Base-by-base conservation (phyloP, 2,797 vertebrate genomes). In the Enteromius mattozi region DNA sequence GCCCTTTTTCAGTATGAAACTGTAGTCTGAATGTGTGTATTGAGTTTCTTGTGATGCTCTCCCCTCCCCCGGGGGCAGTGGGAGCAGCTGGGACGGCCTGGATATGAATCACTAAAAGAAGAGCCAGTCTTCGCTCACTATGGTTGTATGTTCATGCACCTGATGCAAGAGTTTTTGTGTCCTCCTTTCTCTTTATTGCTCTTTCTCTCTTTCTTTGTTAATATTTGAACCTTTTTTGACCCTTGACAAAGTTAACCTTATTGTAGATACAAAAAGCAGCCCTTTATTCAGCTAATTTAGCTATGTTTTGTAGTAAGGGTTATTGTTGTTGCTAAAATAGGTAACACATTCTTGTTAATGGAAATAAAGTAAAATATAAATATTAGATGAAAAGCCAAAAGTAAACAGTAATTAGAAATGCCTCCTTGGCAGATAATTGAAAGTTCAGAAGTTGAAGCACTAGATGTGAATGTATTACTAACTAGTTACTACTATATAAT, bases 41-140 rank as follows among this genome's bases (percentile, higher is more conserved):
- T 85, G 61, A 66, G 81, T 83, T 87, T 89, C 75, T 70, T 75
- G 71, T 77, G 5, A 30, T 16, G 76, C 47, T 61, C 70, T 79
- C 21, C 75, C 37, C 75, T 70, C 75, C 49, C 42, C 84, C 85
- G 66, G 69, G 87, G 89, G 87, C 81, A 66, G 81, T n/a, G 68
- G 86, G 61, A 89, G 83, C 86, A 92, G 89, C 85, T 90, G 85
- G 79, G 70, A 79, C 40, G 72, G 61, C 85, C 84, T 80, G 45
- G 27, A 87, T 87, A 87, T 90, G 80, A 91, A 90, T 89, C 63
- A 85, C 81, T 85, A 70, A 88, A 90, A 80, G 84, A 59, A 87
- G 75, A 51, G 84, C 88, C 77, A 80, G 69, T 78, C 85, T 78
- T 87, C 81, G 40, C 72, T 87, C 35, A 79, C 27, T 49, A n/a